These are phyloP conservation scores for Anthopleura xanthogrammica DNA, from an alignment of 92 coral and sea anemone genomes.

Conservation along the genomic window DNA sequence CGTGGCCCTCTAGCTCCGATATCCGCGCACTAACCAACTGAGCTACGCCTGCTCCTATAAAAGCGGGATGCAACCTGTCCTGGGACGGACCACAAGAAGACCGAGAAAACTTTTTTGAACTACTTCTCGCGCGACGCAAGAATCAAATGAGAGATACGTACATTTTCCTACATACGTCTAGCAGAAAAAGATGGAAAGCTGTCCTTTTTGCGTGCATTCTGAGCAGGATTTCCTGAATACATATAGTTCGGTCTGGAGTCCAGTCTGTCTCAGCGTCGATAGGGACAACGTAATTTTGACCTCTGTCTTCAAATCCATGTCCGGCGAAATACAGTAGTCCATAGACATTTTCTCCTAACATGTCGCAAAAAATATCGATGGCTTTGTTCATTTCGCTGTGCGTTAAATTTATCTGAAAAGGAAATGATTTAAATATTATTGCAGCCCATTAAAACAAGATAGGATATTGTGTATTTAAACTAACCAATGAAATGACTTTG, in stretches of 20 bases:
- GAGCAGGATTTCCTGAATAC: constrained; percentile 77
- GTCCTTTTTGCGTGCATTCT: constrained; percentile 64
- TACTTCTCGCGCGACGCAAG: neutral
- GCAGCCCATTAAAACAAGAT: neutral
- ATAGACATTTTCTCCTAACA: constrained; percentile 74
- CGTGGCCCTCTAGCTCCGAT: too few relatives aligned
- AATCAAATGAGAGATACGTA: constrained; percentile 13
- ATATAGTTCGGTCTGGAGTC: constrained; percentile 81
- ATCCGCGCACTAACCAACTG: too few relatives aligned
- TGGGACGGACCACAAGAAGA: too few relatives aligned
- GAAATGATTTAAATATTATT: neutral
- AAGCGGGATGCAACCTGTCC: too few relatives aligned
- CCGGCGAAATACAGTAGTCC: constrained; percentile 93
- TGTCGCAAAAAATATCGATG: constrained; percentile 53
- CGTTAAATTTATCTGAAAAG: constrained; percentile 59
- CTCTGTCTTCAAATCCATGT: constrained; percentile 91
- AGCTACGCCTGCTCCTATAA: too few relatives aligned
- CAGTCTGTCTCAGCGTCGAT: constrained; percentile 83
- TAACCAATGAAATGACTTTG: constrained; percentile 82
- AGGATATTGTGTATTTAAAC: neutral
- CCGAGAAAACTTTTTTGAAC: too few relatives aligned
- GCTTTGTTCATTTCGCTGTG: constrained; percentile 76
- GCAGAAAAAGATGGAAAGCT: constrained; percentile 68
- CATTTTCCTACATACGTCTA: constrained; percentile 94
- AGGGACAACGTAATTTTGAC: constrained; percentile 91